These are phyloP conservation scores for Threskiornis aethiopicus DNA, from an alignment of 2,797 vertebrate genomes.

Conservation along the genomic window DNA sequence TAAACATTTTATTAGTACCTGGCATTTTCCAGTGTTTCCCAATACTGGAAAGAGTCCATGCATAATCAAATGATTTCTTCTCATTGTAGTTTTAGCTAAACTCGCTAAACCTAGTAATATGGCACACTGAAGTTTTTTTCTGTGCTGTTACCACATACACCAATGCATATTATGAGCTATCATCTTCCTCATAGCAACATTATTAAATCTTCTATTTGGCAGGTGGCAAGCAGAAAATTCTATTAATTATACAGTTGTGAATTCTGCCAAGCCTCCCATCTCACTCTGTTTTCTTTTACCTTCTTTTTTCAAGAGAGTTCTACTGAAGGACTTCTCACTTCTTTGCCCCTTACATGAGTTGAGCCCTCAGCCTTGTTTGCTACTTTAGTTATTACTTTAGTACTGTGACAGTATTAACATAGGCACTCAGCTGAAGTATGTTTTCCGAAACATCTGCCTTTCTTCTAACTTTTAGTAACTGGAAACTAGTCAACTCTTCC, in stretches of 20 bases:
- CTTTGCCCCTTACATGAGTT: not conserved
- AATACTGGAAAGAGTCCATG: not conserved
- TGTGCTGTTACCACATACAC: not conserved
- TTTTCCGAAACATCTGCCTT: not conserved
- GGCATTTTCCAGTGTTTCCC: not conserved
- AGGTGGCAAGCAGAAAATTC: not conserved
- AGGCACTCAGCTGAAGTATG: accelerated
- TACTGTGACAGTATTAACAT: not conserved
- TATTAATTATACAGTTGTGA: not conserved
- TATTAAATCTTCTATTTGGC: not conserved
- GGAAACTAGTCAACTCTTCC: not conserved
- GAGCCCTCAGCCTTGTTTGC: not conserved
- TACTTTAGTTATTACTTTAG: not conserved
- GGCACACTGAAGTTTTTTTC: not conserved
- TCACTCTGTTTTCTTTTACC: not conserved
- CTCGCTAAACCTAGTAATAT: not conserved
- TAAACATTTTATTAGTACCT: not conserved
- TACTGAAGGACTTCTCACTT: not conserved
- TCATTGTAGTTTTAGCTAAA: not conserved
- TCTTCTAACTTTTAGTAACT: not conserved
- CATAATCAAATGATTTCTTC: not conserved
- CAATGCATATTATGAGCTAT: not conserved
- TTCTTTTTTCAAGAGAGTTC: not conserved
- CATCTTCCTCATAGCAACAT: not conserved
- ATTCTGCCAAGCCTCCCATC: not conserved